Evolutionary conservation across 2,888 invertebrate genomes (phyloP), one percentile per base, ranked within the genome.

Genomic region (Microchrysa polita): DNA sequence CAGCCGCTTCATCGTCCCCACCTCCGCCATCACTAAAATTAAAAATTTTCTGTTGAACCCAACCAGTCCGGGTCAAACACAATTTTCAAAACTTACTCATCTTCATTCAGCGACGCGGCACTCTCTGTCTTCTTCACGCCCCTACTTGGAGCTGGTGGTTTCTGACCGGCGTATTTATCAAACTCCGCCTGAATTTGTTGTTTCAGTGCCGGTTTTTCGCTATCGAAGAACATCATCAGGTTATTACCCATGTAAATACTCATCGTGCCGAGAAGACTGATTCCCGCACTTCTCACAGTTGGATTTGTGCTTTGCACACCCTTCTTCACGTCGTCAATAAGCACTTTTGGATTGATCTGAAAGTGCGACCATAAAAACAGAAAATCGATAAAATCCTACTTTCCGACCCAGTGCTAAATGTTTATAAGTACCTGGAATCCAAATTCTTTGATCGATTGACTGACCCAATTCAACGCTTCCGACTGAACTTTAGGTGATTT

Each of bases 401-500:
- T 69, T 20, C 22, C 22, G 5, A 72, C 27, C 20, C 10, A 42
- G n/a, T n/a, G 27, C 7, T 5, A 34, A 34, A 7, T 34, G 2
- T 67, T 42, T 44, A 16, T 14, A 48, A 18, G 52, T 74, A 76
- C 76, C 52, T 76, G 76, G 55, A 95, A 91, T 1, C 97, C 96
- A 87, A 96, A 97, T 81, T 96, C 96, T 80, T 90, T 90, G 5
- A 97, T 88, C 0, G 95, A 92, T 53, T 85, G 88, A 0, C 90
- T 86, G 76, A 95, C 87, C 96, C 96, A 97, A 74, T 88, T 87
- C 72, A 96, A 87, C 73, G 93, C 88, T 83, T 96, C 96, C 0
- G 93, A 90, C 81, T 95, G 94, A 53, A 95, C 94, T 84, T 96
- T 96, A 0, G 96, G 96, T 81, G 93, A 96, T 85, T 95, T 96